Percentiles rank a stretch among this genome's conserved stretches.
Evolutionary conservation across 2,113 vertebrate genomes (phyloP).

Genomic region (Aspiorhynchus laticeps): DNA sequence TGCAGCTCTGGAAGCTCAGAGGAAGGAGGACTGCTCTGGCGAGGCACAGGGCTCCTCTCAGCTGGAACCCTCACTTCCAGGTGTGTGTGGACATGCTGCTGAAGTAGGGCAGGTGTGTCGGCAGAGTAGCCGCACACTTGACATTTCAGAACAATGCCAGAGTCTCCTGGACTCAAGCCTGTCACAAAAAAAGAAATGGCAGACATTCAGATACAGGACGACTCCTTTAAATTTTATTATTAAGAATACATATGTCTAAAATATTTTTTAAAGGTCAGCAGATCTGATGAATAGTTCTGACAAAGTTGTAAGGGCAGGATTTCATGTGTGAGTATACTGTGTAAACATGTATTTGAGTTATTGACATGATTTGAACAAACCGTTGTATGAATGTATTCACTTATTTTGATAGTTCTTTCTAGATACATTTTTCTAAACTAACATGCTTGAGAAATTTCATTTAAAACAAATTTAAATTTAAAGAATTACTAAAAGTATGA

Average conservation of each 20-base stretch:
- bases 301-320: neutral
- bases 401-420: no score
- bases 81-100: constrained; percentile 83
- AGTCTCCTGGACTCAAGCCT: constrained; percentile 81
- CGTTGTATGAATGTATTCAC: no score
- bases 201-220: neutral
- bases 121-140: constrained; percentile 81
- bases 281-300: neutral
- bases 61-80: constrained; percentile 69
- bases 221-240: neutral
- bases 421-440: no score
- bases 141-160: constrained; percentile 79
- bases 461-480: no score
- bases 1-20: constrained; percentile 62
- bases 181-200: constrained; percentile 11
- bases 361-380: no score
- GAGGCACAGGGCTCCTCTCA: constrained; percentile 70
- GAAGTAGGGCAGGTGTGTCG: constrained; percentile 81
- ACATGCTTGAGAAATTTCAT: no score
- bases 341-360: no score
- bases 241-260: neutral
- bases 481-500: neutral
- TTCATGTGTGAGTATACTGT: no score
- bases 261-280: neutral
- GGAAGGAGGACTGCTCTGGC: constrained; percentile 62